phyloP scores from a whole-genome alignment of 1,140 invertebrate genomes.

The Zaprionus inermis region DNA sequence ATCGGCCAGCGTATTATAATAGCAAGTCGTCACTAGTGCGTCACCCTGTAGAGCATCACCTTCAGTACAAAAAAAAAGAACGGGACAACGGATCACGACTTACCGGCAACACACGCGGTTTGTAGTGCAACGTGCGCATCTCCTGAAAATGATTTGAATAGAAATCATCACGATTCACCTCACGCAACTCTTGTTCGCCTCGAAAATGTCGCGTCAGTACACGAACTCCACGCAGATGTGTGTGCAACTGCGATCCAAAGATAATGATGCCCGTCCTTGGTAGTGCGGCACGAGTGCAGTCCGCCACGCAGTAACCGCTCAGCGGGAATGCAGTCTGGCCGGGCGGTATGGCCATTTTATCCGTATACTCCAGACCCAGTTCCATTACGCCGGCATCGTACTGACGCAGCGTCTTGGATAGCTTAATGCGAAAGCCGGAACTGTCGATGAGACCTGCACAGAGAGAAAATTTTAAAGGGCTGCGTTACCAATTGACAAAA shows the following conservation, averaged over 20 bases:
- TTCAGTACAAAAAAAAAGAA: not conserved
- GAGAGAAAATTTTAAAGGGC: not conserved
- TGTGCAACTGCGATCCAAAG: slow-evolving; percentile 98
- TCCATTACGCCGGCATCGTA: slow-evolving; percentile 98
- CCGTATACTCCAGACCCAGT: slow-evolving; percentile 97
- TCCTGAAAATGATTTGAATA: slow-evolving; percentile 99
- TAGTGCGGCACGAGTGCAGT: slow-evolving; percentile 95
- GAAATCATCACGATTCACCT: slow-evolving; percentile 96
- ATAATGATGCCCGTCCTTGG: slow-evolving; percentile 93
- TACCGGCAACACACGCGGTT: slow-evolving; percentile 93
- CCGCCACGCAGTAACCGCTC: slow-evolving; percentile 95
- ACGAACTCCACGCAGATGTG: slow-evolving; percentile 94
- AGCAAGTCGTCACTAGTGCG: slow-evolving; percentile 95
- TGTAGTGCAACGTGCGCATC: slow-evolving; percentile 93
- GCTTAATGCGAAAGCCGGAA: slow-evolving; percentile 93
- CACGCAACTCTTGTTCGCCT: slow-evolving; percentile 90
- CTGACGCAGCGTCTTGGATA: slow-evolving; percentile 89
- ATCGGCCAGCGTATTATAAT: slow-evolving; percentile 91
- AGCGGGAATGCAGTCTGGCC: slow-evolving; percentile 90
- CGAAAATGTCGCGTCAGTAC: slow-evolving; percentile 95
- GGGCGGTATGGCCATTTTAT: slow-evolving; percentile 99
- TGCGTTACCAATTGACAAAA: not conserved
- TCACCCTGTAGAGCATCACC: slow-evolving; percentile 89
- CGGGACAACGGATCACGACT: slow-evolving; percentile 60
- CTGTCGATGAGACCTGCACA: slow-evolving; percentile 91